These are phyloP conservation scores for Simalia tracyae DNA, from an alignment of 2,797 vertebrate species.

Conservation along the genomic window DNA sequence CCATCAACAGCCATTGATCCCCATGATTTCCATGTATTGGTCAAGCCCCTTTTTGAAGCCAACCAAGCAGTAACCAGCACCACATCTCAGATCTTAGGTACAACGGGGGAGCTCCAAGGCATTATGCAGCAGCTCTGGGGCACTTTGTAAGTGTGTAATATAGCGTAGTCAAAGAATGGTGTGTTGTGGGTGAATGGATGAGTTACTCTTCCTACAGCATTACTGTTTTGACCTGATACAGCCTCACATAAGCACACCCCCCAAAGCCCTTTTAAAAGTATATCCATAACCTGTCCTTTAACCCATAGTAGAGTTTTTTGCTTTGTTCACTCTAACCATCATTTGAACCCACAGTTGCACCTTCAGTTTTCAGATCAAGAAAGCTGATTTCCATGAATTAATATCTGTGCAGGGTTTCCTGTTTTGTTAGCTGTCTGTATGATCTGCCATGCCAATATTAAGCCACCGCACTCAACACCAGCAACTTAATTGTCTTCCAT, in stretches of 20 bases:
- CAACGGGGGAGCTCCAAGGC: neutral
- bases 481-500: conserved; percentile 80
- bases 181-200: neutral
- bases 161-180: neutral
- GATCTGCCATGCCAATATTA: conserved; percentile 81
- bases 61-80: neutral
- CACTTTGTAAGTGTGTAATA: neutral
- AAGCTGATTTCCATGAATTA: conserved; percentile 49
- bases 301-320: neutral
- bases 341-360: neutral
- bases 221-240: neutral
- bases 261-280: neutral
- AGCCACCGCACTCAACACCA: conserved; percentile 63
- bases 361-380: neutral
- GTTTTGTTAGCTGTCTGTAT: conserved; percentile 73
- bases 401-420: conserved; percentile 71
- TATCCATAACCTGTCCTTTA: neutral
- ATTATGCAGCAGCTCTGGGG: neutral
- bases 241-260: too few species aligned
- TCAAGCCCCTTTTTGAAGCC: neutral
- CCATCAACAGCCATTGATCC: neutral
- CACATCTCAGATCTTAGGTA: neutral
- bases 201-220: neutral
- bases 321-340: neutral
- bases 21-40: neutral